Conservation (phyloP, 2,888 invertebrate species). For the Monochamus alternatus region DNA sequence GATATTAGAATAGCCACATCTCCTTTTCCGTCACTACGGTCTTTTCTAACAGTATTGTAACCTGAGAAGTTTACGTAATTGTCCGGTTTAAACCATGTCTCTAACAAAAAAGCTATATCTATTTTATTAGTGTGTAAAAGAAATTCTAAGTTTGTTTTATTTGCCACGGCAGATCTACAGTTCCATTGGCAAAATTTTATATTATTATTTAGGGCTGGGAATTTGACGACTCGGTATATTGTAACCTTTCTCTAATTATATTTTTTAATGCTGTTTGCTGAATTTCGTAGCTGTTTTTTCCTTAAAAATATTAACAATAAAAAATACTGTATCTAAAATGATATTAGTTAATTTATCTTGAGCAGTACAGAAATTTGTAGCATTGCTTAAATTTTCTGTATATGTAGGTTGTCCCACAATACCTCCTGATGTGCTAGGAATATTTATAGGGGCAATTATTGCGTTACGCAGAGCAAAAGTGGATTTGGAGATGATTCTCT, state of each 20-base stretch:
- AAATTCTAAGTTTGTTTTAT: conserved; percentile 5
- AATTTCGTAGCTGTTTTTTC: not conserved
- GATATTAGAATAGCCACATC: not conserved
- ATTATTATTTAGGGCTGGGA: conserved; percentile 1
- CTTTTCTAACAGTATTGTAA: not conserved
- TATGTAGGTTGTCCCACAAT: not conserved
- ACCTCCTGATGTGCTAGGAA: not conserved
- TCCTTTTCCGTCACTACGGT: not conserved
- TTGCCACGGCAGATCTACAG: conserved; percentile 4
- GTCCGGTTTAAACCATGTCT: not conserved
- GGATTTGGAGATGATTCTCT: not conserved
- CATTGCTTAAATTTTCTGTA: not conserved
- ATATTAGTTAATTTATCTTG: not conserved
- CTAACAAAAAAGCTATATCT: not conserved
- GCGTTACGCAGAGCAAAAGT: not conserved
- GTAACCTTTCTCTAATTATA: not conserved
- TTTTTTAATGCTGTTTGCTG: not conserved
- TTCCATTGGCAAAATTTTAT: conserved; percentile 4
- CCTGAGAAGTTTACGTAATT: not conserved
- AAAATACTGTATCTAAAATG: not conserved
- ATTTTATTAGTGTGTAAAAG: not conserved
- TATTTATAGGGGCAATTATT: not conserved
- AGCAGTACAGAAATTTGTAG: not conserved
- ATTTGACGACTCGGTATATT: not conserved
- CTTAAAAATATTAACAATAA: not conserved